Evolutionary conservation across 2,888 invertebrate genomes (phyloP).

Genomic region (Dynastes grantii): DNA sequence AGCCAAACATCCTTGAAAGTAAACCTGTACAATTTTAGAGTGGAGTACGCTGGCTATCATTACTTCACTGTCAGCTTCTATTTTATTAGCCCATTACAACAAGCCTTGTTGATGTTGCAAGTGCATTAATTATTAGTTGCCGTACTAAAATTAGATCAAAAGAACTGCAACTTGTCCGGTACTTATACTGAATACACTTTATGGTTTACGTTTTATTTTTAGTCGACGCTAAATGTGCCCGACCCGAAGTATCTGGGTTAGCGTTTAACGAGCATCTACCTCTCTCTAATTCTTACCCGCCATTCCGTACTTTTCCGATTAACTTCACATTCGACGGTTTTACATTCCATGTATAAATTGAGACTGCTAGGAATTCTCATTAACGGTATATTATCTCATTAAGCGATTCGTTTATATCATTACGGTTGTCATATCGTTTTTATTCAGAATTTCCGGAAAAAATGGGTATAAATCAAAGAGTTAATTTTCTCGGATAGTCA

Average conservation of each 20-base stretch:
- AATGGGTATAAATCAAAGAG: too few relatives aligned
- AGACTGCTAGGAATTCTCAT: conserved; percentile 1
- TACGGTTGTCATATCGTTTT: too few relatives aligned
- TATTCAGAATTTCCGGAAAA: too few relatives aligned
- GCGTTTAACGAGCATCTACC: conserved; percentile 19
- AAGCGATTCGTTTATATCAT: too few relatives aligned
- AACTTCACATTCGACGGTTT: conserved; percentile 13
- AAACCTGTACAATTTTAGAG: too few relatives aligned
- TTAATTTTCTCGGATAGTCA: too few relatives aligned
- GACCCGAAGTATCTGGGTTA: conserved; percentile 35
- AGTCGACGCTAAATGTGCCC: conserved; percentile 11
- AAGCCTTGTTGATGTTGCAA: conserved; percentile 3
- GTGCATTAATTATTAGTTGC: conserved; percentile 26
- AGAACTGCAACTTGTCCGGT: conserved; percentile 10
- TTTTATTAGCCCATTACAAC: not conserved
- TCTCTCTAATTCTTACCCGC: conserved; percentile 27
- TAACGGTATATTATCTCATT: not conserved
- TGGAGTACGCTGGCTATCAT: too few relatives aligned
- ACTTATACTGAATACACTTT: conserved; percentile 22
- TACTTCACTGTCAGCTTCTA: too few relatives aligned
- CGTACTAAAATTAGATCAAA: conserved; percentile 39
- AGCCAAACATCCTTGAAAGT: too few relatives aligned
- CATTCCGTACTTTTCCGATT: conserved; percentile 16
- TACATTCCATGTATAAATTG: conserved; percentile 8
- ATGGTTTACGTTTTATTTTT: conserved; percentile 29